A percentile compares a stretch with the other conserved stretches of the same genome.
Evolutionary conservation across 2,797 vertebrate species (phyloP).

Genomic region (Halcyon smyrnensis): DNA sequence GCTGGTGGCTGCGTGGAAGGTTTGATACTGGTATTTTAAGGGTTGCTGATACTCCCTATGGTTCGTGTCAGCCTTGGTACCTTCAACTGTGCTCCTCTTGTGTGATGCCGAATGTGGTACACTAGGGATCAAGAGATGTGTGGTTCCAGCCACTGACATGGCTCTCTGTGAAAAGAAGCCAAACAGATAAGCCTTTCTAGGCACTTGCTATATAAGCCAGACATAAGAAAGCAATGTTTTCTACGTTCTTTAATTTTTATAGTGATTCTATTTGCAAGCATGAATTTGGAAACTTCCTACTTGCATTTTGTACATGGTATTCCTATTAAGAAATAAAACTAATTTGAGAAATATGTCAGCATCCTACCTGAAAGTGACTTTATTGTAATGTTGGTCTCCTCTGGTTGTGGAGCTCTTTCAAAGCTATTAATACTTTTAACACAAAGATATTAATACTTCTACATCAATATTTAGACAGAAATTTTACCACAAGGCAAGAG

Average conservation of each 20-base stretch:
- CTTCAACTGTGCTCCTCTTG: not conserved
- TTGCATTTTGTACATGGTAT: not conserved
- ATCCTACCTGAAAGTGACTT: not conserved
- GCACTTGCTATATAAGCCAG: not conserved
- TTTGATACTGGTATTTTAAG: not conserved
- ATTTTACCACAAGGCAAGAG: not conserved
- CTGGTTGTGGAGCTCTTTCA: not conserved
- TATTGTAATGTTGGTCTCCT: not conserved
- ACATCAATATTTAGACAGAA: not conserved
- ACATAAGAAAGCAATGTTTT: not conserved
- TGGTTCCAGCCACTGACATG: not conserved
- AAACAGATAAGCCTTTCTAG: not conserved
- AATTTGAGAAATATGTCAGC: not conserved
- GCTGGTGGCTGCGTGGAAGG: rapidly evolving
- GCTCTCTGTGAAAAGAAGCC: not conserved
- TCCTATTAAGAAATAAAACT: not conserved
- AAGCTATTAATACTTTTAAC: not conserved
- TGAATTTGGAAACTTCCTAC: not conserved
- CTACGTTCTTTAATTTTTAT: rapidly evolving
- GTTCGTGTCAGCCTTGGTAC: not conserved
- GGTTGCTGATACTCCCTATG: rapidly evolving
- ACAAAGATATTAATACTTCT: not conserved
- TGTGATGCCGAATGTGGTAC: not conserved
- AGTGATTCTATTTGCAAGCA: not conserved
- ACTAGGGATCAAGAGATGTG: not conserved